Base-by-base conservation (phyloP, 92 coral and sea anemone species). In the Actinostola sp. region DNA sequence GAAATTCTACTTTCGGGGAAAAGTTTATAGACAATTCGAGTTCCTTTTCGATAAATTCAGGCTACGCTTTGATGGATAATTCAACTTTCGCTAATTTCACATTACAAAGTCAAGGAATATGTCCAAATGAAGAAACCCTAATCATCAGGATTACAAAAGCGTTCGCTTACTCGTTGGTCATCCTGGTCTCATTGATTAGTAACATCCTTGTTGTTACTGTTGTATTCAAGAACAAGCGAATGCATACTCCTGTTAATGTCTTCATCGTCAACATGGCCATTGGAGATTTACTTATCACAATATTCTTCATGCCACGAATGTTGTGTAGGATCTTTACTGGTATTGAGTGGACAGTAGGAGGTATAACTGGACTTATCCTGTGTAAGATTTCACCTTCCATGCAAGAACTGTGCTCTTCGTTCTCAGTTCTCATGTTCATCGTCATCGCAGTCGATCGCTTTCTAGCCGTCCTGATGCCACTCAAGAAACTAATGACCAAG, bases 201-300 rank as follows among this genome's bases (percentile, higher is more conserved):
- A 90, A 90, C 81, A 11, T 62, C 34, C 71, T 79, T 14, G 67
- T 86, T 55, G 69, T 90, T 39, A 77, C 84, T 39, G 87, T 86
- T 8, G 89, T 90, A 15, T 51, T 23, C 29, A 90, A 70, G 74
- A 82, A 70, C 51, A 73, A 60, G 7, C 57, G 79, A 34, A 80
- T 86, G 80, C 77, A 79, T 35, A 86, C 92, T 11, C 78, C 88
- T 2, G 86, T 86, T 51, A 90, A 86, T 78, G 67, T 77, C 65
- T 90, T 82, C 71, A 52, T 90, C 6, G 65, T 77, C 9, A 86
- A 84, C 55, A 83, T 86, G 89, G 81, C 86, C 26, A 57, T 76
- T 11, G 75, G 93, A 13, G 96, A 90, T 52, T 39, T 90, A 52
- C 56, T 90, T 10, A 70, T 82, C 27, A 77, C 96, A 2, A 58